Conservation (phyloP, 2,888 invertebrate genomes). For the Napeogenes sylphis region DNA sequence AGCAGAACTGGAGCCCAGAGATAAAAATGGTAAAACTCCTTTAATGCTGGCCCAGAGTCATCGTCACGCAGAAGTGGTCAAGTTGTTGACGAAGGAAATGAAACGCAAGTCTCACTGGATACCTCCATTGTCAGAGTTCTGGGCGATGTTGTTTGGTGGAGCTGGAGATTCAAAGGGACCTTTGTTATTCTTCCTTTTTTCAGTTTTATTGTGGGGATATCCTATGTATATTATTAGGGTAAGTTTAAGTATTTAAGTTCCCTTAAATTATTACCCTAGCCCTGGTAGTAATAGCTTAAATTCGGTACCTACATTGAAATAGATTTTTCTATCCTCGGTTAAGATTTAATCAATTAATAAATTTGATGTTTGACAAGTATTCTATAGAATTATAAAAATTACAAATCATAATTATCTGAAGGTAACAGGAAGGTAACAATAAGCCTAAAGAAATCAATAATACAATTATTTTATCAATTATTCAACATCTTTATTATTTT, state of each 20-base stretch:
- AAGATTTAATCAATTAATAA: too few species aligned
- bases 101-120: slow-evolving; percentile 91
- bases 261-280: too few species aligned
- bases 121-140: slow-evolving; percentile 91
- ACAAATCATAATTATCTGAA: too few species aligned
- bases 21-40: slow-evolving; percentile 95
- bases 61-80: slow-evolving; percentile 89
- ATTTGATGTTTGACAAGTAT: too few species aligned
- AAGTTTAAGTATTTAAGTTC: slow-evolving; percentile 37
- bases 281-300: too few species aligned
- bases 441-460: too few species aligned
- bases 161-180: slow-evolving; percentile 95
- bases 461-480: too few species aligned
- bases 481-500: too few species aligned
- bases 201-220: slow-evolving; percentile 93
- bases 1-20: slow-evolving; percentile 89
- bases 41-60: slow-evolving; percentile 93
- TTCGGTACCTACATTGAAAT: too few species aligned
- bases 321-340: too few species aligned
- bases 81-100: slow-evolving; percentile 87
- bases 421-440: too few species aligned
- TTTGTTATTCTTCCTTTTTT: slow-evolving; percentile 88
- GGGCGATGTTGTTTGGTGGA: slow-evolving; percentile 93
- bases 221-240: slow-evolving; percentile 94
- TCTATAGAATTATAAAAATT: too few species aligned